phyloP scores from a whole-genome alignment of 2,797 vertebrate genomes.

The Coreius guichenoti region DNA sequence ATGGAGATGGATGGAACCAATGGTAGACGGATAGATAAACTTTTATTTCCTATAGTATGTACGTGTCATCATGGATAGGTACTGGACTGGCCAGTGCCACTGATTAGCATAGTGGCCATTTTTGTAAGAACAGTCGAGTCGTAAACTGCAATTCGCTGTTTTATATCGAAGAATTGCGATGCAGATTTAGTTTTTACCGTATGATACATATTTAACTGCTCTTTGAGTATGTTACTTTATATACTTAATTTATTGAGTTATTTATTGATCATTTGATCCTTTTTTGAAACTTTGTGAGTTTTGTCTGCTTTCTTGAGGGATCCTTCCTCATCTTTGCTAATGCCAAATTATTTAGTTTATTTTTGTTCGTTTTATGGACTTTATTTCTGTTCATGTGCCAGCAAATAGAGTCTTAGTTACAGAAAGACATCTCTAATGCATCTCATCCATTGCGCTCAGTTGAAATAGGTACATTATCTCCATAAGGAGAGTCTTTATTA shows the following conservation, averaged over 20 bases:
- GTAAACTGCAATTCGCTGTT: constrained; percentile 72
- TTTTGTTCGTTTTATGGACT: constrained; percentile 62
- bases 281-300: constrained; percentile 27
- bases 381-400: constrained; percentile 62
- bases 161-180: constrained; percentile 76
- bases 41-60: constrained; percentile 30
- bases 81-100: constrained; percentile 75
- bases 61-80: constrained; percentile 68
- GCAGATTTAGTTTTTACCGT: constrained; percentile 59
- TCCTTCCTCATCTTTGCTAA: constrained; percentile 38
- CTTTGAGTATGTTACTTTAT: constrained; percentile 47
- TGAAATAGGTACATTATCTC: constrained; percentile 29
- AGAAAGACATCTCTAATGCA: background rate
- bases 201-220: constrained; percentile 44
- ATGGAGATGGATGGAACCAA: background rate
- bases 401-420: constrained; percentile 28
- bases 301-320: constrained; percentile 38
- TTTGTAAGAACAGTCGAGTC: constrained; percentile 71
- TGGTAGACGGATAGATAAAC: constrained; percentile 7
- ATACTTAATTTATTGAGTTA: constrained; percentile 56
- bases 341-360: constrained; percentile 71
- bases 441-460: constrained; percentile 21
- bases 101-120: constrained; percentile 75
- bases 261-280: constrained; percentile 53
- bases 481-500: constrained; percentile 29